A percentile compares a stretch with the other conserved stretches of the same genome.
These are phyloP conservation scores for Amphipyra berbera DNA, from an alignment of 2,888 invertebrate genomes.

Conservation along the genomic window DNA sequence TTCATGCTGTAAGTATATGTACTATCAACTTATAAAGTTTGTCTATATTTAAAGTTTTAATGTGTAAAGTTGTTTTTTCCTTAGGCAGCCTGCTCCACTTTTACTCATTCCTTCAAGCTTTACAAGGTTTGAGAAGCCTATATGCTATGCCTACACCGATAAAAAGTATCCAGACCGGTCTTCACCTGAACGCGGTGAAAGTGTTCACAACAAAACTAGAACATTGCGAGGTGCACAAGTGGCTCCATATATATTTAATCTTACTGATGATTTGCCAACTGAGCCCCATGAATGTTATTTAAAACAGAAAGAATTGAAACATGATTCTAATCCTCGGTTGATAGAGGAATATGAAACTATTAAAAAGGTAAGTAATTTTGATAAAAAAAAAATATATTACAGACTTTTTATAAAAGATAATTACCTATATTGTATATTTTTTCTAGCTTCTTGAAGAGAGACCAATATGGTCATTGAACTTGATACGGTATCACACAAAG, in stretches of 20 bases:
- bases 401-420: neutral
- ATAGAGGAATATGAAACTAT: constrained; percentile 82
- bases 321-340: constrained; percentile 78
- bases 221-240: constrained; percentile 83
- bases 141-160: constrained; percentile 78
- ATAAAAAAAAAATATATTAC: neutral
- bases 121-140: constrained; percentile 93
- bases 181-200: constrained; percentile 68
- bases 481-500: constrained; percentile 92
- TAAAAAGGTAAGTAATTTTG: constrained; percentile 75
- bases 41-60: neutral
- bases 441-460: constrained; percentile 94
- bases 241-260: constrained; percentile 91
- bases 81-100: constrained; percentile 85
- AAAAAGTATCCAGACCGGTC: constrained; percentile 69
- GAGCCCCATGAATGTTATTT: constrained; percentile 90
- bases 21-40: neutral
- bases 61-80: constrained; percentile 39
- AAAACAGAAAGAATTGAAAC: constrained; percentile 86
- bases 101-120: constrained; percentile 94
- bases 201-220: constrained; percentile 74
- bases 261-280: constrained; percentile 90
- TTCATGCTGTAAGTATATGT: constrained; percentile 79
- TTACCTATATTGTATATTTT: constrained; percentile 1
- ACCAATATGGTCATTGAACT: constrained; percentile 97